Evolutionary conservation across 2,113 vertebrate genomes (phyloP).

Genomic region (Sminthopsis crassicaudata): DNA sequence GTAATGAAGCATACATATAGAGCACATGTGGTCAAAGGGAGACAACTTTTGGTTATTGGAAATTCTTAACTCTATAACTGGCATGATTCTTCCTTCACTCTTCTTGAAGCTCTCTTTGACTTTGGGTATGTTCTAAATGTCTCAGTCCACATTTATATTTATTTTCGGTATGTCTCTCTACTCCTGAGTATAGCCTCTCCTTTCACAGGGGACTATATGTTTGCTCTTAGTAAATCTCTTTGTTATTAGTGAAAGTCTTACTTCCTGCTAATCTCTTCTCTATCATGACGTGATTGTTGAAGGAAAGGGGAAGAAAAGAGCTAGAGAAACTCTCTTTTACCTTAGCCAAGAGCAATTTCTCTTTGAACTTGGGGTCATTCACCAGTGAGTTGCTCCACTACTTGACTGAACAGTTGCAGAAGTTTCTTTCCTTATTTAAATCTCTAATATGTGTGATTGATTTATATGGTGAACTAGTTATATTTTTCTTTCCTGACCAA

Average conservation of each 20-base stretch:
- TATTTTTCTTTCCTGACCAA: no score
- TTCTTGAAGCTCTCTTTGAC: no score
- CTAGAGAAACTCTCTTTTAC: neutral
- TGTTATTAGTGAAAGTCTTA: neutral
- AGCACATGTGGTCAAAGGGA: no score
- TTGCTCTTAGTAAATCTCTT: neutral
- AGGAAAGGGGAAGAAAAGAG: neutral
- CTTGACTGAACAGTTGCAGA: neutral
- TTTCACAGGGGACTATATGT: neutral
- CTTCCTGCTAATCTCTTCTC: neutral
- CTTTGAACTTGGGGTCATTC: neutral
- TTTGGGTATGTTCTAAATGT: no score
- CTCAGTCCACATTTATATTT: no score
- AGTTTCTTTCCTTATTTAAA: neutral
- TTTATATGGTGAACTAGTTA: neutral
- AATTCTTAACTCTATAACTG: no score
- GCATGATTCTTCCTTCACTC: no score
- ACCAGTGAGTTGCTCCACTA: neutral
- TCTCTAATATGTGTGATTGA: neutral
- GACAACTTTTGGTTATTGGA: no score
- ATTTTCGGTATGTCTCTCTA: neutral
- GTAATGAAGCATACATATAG: no score
- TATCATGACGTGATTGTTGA: neutral
- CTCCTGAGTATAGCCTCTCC: neutral
- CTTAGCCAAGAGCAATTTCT: neutral